A percentile compares a stretch with the other conserved stretches of the same genome.
Evolutionary conservation across 2,888 invertebrate species (phyloP).

Genomic region (Caenorhabditis uteleia): DNA sequence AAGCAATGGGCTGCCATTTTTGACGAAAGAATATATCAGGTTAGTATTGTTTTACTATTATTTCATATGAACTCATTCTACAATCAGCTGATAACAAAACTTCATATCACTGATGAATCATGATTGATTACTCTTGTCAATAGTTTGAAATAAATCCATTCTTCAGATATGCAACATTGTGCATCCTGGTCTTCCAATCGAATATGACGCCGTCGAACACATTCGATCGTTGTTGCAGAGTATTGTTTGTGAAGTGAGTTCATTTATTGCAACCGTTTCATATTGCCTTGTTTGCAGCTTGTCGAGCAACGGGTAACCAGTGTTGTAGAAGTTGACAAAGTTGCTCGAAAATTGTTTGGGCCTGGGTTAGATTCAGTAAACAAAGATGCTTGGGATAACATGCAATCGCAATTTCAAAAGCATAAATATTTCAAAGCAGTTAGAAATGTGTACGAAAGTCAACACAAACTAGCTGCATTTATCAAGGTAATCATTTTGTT

Average conservation of each 20-base stretch:
- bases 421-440: slow-evolving; percentile 18
- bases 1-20: slow-evolving; percentile 33
- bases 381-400: slow-evolving; percentile 40
- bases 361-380: slow-evolving; percentile 16
- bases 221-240: slow-evolving; percentile 52
- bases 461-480: slow-evolving; percentile 33
- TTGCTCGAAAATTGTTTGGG: slow-evolving; percentile 25
- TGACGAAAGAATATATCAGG: slow-evolving; percentile 39
- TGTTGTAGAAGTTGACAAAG: slow-evolving; percentile 33
- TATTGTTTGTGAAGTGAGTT: slow-evolving; percentile 47
- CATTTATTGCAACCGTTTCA: background rate
- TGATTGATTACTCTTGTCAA: too few relatives aligned
- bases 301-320: slow-evolving; percentile 28
- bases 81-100: too few relatives aligned
- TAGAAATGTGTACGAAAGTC: slow-evolving; percentile 21
- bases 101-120: too few relatives aligned
- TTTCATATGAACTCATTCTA: background rate
- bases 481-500: slow-evolving; percentile 28
- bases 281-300: slow-evolving; percentile 15
- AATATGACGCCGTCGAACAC: slow-evolving; percentile 57
- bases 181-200: slow-evolving; percentile 63
- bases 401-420: slow-evolving; percentile 22
- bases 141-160: too few relatives aligned
- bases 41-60: slow-evolving; percentile 1
- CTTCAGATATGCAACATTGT: slow-evolving; percentile 52